Evolutionary conservation across 1,140 invertebrate genomes (phyloP).

Genomic region (Drosophila sucinea): DNA sequence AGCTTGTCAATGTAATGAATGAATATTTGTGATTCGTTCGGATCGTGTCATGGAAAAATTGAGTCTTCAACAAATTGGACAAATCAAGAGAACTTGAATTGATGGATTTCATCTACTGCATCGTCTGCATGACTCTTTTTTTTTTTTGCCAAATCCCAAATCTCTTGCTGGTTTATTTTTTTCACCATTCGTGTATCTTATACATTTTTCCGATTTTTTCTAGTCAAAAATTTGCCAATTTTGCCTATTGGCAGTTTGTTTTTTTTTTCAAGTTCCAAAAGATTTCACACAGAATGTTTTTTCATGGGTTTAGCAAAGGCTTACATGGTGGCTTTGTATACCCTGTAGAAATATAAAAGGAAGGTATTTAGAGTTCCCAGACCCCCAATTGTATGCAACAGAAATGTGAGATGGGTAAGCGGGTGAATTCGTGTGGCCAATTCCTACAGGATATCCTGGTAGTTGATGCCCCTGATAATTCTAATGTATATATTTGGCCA

Average conservation of each 20-base stretch:
- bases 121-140: too few species aligned
- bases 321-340: conserved; percentile 3
- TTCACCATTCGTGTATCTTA: not conserved
- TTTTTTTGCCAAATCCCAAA: too few species aligned
- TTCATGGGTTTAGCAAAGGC: conserved; percentile 4
- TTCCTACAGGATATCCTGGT: not conserved
- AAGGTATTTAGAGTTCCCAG: not conserved
- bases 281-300: conserved; percentile 8
- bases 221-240: not conserved
- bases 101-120: too few species aligned
- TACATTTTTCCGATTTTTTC: not conserved
- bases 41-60: too few species aligned
- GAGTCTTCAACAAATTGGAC: too few species aligned
- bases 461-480: not conserved
- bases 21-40: too few species aligned
- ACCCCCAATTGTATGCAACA: not conserved
- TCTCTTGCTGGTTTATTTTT: too few species aligned
- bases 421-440: too few species aligned
- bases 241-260: not conserved
- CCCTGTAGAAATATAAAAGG: not conserved
- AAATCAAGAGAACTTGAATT: too few species aligned
- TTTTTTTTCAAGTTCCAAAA: not conserved
- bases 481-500: conserved; percentile 9
- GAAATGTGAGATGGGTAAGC: too few species aligned
- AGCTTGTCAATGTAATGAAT: too few species aligned